A percentile compares a stretch with the other conserved stretches of the same genome.
phyloP scores from a whole-genome alignment of 64 coral and sea anemone genomes.

The Astreopora myriophthalma region DNA sequence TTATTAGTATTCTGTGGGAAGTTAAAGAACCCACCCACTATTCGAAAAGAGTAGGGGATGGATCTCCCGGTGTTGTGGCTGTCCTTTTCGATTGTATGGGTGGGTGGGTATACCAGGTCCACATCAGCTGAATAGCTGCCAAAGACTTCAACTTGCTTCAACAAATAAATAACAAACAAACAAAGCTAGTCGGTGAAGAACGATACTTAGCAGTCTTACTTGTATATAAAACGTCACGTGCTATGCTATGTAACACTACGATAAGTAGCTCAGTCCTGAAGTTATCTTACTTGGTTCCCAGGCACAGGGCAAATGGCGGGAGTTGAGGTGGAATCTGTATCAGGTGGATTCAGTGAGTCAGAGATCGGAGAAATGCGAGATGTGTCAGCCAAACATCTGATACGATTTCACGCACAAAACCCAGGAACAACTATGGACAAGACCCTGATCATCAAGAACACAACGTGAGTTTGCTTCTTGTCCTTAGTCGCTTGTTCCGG shows the following conservation, averaged over 20 bases:
- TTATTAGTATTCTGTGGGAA: too few relatives aligned
- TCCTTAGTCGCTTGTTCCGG: background rate
- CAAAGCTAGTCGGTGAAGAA: too few relatives aligned
- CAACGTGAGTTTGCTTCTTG: constrained; percentile 74
- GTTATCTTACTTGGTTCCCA: background rate
- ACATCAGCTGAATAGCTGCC: too few relatives aligned
- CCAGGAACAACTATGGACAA: constrained; percentile 75
- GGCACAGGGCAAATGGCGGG: constrained; percentile 93
- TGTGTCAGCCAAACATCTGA: constrained; percentile 70
- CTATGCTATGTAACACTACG: background rate
- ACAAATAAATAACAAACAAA: too few relatives aligned
- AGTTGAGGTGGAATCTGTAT: constrained; percentile 84
- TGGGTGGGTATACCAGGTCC: too few relatives aligned
- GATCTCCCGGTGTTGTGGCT: too few relatives aligned
- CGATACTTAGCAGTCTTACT: too few relatives aligned
- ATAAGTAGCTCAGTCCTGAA: background rate
- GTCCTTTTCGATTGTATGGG: too few relatives aligned
- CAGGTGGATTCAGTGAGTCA: constrained; percentile 75
- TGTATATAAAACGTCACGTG: background rate
- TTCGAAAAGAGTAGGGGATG: too few relatives aligned
- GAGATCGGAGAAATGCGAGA: constrained; percentile 92
- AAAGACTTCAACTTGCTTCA: too few relatives aligned
- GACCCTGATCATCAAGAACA: constrained; percentile 88
- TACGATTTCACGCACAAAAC: constrained; percentile 84
- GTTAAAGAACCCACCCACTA: too few relatives aligned